Evolutionary conservation across 1,140 invertebrate genomes (phyloP).

Genomic region (Aphis gossypii): DNA sequence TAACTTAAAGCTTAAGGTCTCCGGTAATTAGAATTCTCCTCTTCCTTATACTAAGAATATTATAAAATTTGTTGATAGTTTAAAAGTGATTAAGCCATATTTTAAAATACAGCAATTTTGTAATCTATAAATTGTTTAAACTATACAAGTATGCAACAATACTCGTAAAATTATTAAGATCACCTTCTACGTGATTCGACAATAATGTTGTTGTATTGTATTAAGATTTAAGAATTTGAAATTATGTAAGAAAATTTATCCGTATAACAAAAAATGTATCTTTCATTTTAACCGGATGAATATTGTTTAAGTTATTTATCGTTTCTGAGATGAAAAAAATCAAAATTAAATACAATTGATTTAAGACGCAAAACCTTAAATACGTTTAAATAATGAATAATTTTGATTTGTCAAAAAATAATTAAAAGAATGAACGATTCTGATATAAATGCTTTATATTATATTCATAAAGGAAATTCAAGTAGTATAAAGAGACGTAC

Average conservation of each 20-base stretch:
- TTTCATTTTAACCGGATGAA: background rate
- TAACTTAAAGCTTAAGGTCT: background rate
- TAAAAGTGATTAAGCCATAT: background rate
- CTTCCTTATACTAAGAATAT: background rate
- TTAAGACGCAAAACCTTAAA: no score
- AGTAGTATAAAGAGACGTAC: background rate
- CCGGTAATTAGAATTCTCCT: background rate
- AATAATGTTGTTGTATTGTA: no score
- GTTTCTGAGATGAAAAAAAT: background rate
- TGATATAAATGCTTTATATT: background rate
- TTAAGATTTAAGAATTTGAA: fast-evolving
- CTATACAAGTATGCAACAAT: no score
- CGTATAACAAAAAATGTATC: no score
- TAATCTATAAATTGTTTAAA: background rate
- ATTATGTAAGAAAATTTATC: no score
- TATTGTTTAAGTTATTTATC: background rate
- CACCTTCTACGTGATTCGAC: no score
- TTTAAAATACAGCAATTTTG: background rate
- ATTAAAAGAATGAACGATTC: background rate
- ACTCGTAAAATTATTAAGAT: no score
- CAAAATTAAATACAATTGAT: no score
- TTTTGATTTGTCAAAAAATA: background rate
- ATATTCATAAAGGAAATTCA: background rate
- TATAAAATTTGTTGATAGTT: background rate
- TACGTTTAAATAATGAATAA: no score